phyloP scores from a whole-genome alignment of 2,113 vertebrate genomes.

The Sylvietta virens region DNA sequence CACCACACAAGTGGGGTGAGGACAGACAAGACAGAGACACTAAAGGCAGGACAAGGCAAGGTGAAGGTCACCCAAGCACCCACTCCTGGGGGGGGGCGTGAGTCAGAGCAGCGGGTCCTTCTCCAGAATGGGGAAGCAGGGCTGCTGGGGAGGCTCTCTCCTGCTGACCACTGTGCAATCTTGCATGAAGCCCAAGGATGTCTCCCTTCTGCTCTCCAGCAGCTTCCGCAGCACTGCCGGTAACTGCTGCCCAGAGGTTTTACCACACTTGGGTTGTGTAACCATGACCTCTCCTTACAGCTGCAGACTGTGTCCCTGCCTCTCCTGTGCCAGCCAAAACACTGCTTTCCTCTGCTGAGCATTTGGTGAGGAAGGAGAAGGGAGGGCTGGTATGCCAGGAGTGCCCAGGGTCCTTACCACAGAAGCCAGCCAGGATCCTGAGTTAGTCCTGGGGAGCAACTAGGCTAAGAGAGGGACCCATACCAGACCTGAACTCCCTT shows the following conservation, averaged over 20 bases:
- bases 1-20: neutral
- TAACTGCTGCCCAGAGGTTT: constrained; percentile 39
- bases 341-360: neutral
- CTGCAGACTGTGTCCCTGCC: neutral
- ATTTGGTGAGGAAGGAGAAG: neutral
- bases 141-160: neutral
- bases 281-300: neutral
- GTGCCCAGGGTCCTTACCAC: neutral
- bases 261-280: constrained; percentile 23
- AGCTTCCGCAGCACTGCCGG: constrained; percentile 55
- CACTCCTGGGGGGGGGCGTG: neutral
- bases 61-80: neutral
- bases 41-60: neutral
- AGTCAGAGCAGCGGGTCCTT: neutral
- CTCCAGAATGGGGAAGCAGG: constrained; percentile 26
- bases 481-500: neutral
- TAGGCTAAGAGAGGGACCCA: neutral
- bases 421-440: neutral
- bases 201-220: constrained; percentile 5
- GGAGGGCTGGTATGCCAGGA: neutral
- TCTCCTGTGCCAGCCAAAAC: neutral
- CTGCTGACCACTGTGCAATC: constrained; percentile 33
- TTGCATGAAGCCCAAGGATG: constrained; percentile 1
- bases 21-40: neutral
- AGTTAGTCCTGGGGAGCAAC: neutral